These are phyloP conservation scores for Saxidomus purpurata DNA, from an alignment of 1,140 invertebrate genomes.

Conservation along the genomic window DNA sequence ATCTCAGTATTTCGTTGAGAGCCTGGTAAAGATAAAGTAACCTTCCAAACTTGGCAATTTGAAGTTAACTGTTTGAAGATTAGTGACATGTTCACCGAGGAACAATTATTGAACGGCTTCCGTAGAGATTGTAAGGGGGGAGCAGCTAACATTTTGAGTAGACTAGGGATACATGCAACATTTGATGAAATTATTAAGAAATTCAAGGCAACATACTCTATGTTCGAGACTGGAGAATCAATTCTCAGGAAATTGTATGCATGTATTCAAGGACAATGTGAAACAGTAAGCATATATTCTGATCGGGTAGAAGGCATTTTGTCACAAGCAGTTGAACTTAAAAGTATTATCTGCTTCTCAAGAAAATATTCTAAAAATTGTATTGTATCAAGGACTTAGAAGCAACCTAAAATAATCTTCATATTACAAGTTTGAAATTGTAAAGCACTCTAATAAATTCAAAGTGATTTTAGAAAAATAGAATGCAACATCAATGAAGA, in stretches of 20 bases:
- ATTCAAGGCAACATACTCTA: neutral
- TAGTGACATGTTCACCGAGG: neutral
- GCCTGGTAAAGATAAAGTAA: slow-evolving; percentile 18
- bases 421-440: neutral
- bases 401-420: neutral
- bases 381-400: neutral
- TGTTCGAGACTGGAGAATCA: neutral
- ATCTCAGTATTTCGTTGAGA: slow-evolving; percentile 24
- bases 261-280: slow-evolving; percentile 8
- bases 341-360: too few relatives aligned
- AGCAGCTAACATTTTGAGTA: slow-evolving; percentile 6
- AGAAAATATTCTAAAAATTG: too few relatives aligned
- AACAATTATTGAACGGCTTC: slow-evolving; percentile 7
- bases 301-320: slow-evolving; percentile 40
- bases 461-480: too few relatives aligned
- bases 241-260: slow-evolving; percentile 42
- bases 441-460: neutral
- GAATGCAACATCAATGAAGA: too few relatives aligned
- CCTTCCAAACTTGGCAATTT: slow-evolving; percentile 11
- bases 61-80: slow-evolving; percentile 15
- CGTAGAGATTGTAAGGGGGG: slow-evolving; percentile 11
- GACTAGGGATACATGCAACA: neutral
- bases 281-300: slow-evolving; percentile 8
- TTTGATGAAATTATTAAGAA: neutral
- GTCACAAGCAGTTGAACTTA: too few relatives aligned